Base-by-base conservation (phyloP, 2,888 invertebrate genomes). In the Mesoligia furuncula region DNA sequence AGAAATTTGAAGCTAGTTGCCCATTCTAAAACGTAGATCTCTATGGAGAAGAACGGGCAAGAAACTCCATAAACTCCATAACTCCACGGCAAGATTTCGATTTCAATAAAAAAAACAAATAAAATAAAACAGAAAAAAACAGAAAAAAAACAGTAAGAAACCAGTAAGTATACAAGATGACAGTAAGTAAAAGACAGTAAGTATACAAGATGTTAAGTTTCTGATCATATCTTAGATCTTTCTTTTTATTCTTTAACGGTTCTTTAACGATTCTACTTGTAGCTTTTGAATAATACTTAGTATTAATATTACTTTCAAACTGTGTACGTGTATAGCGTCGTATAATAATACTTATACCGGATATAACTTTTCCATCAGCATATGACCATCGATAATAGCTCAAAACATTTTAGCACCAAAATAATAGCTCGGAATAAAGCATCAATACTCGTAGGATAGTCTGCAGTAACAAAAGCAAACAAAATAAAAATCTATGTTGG, bases 401-500 rank as follows among this genome's bases (percentile, higher is more conserved):
- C 27, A 68, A 84, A 84, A 51, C 3, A 66, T 62, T 80, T 61
- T 20, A 42, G n/a, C 11, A 51, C 11, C 31, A 57, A 67, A 67
- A 57, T 75, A 73, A 54, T 5, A 61, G 36, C 24, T 66, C 27
- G 15, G 42, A 51, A 59, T 54, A 68, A 64, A 81, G n/a, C 17
- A 48, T 65, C 31, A 36, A 68, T n/a, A n/a, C n/a, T n/a, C n/a
- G n/a, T 59, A 64, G 69, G n/a, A 70, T 20, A 45, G 31, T 62
- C 69, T 69, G 74, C 31, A 70, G 24, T 31, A 65, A 77, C 64
- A 75, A 81, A 57, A 57, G 51, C 31, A 76, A 85, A 75, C 61
- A 24, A 64, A 75, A 85, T 83, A 82, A 79, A 86, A 87, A 83
- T 74, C 65, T 77, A 80, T 80, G 73, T 79, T 67, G 31, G 72